Evolutionary conservation across 1,140 invertebrate species (phyloP).

Genomic region (Gonatopus flavifemur): DNA sequence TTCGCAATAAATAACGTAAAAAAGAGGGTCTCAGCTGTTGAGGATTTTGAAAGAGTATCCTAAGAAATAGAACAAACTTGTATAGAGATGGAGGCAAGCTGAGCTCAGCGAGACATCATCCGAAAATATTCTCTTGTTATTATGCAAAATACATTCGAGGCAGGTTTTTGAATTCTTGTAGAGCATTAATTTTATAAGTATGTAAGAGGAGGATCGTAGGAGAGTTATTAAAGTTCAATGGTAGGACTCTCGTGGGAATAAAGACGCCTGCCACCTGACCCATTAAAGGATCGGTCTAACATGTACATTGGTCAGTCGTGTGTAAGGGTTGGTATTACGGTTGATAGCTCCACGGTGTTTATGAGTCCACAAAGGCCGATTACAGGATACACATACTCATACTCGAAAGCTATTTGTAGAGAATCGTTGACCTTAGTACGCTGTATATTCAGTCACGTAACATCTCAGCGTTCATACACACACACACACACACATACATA

Average conservation of each 20-base stretch:
- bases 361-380: constrained; percentile 46
- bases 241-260: constrained; percentile 33
- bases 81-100: constrained; percentile 46
- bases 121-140: constrained; percentile 50
- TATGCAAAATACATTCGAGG: constrained; percentile 44
- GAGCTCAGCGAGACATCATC: constrained; percentile 45
- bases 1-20: too few relatives aligned
- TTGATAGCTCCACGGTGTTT: constrained; percentile 36
- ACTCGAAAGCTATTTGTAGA: too few relatives aligned
- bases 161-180: too few relatives aligned
- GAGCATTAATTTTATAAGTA: too few relatives aligned
- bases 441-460: too few relatives aligned
- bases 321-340: constrained; percentile 37
- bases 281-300: constrained; percentile 33
- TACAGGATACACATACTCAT: too few relatives aligned
- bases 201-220: not conserved
- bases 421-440: too few relatives aligned
- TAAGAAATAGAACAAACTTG: too few relatives aligned
- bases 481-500: too few relatives aligned
- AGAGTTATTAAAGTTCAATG: constrained; percentile 27
- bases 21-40: too few relatives aligned
- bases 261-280: constrained; percentile 34
- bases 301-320: constrained; percentile 32
- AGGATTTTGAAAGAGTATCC: too few relatives aligned
- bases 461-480: too few relatives aligned